These are phyloP conservation scores for Drosophila prosaltans DNA, from an alignment of 1,140 invertebrate genomes.

Conservation along the genomic window DNA sequence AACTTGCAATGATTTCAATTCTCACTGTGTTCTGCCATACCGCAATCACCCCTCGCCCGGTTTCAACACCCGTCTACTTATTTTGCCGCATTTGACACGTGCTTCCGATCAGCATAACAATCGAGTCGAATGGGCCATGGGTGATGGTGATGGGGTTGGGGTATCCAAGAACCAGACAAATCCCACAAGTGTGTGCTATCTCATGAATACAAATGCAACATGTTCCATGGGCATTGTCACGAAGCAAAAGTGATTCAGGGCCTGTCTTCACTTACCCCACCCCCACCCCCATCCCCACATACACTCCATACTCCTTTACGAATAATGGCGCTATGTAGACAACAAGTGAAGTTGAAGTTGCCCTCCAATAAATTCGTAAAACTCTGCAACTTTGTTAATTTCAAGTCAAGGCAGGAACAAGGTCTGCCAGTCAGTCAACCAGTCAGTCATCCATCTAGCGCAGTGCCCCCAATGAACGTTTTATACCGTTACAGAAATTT, in stretches of 20 bases:
- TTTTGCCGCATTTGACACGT: slow-evolving; percentile 72
- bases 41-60: background rate
- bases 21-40: background rate
- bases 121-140: slow-evolving; percentile 53
- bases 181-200: slow-evolving; percentile 73
- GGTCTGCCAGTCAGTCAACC: too few relatives aligned
- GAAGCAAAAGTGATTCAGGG: background rate
- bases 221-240: slow-evolving; percentile 47
- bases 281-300: too few relatives aligned
- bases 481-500: slow-evolving; percentile 58
- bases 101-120: slow-evolving; percentile 69
- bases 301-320: too few relatives aligned
- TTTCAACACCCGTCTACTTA: slow-evolving; percentile 22
- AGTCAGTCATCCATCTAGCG: too few relatives aligned
- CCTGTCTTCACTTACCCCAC: too few relatives aligned
- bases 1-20: background rate
- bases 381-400: slow-evolving; percentile 56
- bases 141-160: background rate
- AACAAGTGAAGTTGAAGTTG: slow-evolving; percentile 7
- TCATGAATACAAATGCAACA: slow-evolving; percentile 52
- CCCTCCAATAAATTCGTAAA: slow-evolving; percentile 48
- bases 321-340: slow-evolving; percentile 8
- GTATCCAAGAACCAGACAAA: slow-evolving; percentile 47
- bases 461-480: background rate
- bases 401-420: background rate